Conservation (phyloP, 2,888 invertebrate species). For the Drosophila formosana region DNA sequence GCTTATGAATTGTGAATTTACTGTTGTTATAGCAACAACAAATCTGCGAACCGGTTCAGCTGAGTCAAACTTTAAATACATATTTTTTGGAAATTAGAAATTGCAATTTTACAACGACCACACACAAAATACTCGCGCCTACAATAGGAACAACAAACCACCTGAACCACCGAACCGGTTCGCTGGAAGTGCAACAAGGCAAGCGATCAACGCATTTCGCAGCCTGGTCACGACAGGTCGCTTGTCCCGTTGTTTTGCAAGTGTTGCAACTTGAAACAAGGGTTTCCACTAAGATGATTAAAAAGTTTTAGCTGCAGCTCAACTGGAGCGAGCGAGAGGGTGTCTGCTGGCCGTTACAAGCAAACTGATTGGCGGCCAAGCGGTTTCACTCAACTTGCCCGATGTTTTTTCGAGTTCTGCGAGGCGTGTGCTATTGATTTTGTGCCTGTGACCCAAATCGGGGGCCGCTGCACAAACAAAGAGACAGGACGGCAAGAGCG, state of each 20-base stretch:
- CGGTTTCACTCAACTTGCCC: background rate
- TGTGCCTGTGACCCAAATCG: slow-evolving; percentile 68
- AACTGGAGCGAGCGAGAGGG: background rate
- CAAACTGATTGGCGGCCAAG: slow-evolving; percentile 10
- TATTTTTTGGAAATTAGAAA: too few species aligned
- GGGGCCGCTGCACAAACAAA: slow-evolving; percentile 15
- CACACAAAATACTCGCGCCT: too few species aligned
- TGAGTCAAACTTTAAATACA: too few species aligned
- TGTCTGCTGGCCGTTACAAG: background rate
- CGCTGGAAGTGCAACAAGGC: background rate
- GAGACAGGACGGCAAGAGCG: slow-evolving; percentile 8
- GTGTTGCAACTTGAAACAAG: background rate
- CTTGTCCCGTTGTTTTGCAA: background rate
- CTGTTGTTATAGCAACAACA: too few species aligned
- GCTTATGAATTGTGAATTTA: too few species aligned
- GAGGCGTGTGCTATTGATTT: slow-evolving; percentile 66
- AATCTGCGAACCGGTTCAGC: too few species aligned
- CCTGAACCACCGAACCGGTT: background rate
- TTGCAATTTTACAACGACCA: too few species aligned
- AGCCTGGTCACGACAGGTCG: background rate
- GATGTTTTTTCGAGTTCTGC: slow-evolving; percentile 20
- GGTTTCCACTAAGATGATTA: background rate
- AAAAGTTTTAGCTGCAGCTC: slow-evolving; percentile 1
- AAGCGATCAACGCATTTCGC: background rate
- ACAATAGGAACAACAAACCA: too few species aligned